Evolutionary conservation across 2,888 invertebrate species (phyloP), one percentile per base, ranked within the genome.

Genomic region (Synergus gifuensis): DNA sequence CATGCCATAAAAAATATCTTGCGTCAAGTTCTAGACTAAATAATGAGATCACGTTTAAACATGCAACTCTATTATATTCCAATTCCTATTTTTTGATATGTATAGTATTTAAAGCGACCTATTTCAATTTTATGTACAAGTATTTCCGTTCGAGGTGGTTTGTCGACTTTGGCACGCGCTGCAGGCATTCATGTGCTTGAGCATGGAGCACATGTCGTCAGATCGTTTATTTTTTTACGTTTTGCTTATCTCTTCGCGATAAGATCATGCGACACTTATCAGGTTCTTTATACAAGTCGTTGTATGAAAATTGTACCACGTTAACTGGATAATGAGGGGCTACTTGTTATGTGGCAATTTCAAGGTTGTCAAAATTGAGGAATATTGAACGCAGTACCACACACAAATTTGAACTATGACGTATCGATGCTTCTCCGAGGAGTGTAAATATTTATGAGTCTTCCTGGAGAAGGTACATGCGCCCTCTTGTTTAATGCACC

Each of bases 361-460:
- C 8, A 67, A 46, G 67, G 44, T 12, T 22, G 22, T 44, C 44
- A 22, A 67, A 67, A 18, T 46, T 18, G 54, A 60, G 60, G 44
- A 22, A 67, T 42, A 66, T 44, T 67, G 67, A 44, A 42, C 42
- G 14, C 12, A 44, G 46, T 60, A 11, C 60, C 60, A 60, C 60
- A 28, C 60, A 67, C 22, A 67, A 44, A 67, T 66, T 67, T 22
- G 44, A 67, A 44, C 60, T 60, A 22, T 60, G 22, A 60, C 4
- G 60, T 60, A 60, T 18, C 9, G 12, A 1, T 22, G 40, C 22
- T 67, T 46, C 40, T 18, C 40, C 16, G 18, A 18, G 42, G 66
- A 67, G 11, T 18, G 18, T 67, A 67, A 67, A 67, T 67, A 67
- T 67, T 67, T 67, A 67, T 67, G 46, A 67, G 44, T 67, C 67